Conservation (phyloP, 2,113 vertebrate genomes). For the Campylorhamphus procurvoides region DNA sequence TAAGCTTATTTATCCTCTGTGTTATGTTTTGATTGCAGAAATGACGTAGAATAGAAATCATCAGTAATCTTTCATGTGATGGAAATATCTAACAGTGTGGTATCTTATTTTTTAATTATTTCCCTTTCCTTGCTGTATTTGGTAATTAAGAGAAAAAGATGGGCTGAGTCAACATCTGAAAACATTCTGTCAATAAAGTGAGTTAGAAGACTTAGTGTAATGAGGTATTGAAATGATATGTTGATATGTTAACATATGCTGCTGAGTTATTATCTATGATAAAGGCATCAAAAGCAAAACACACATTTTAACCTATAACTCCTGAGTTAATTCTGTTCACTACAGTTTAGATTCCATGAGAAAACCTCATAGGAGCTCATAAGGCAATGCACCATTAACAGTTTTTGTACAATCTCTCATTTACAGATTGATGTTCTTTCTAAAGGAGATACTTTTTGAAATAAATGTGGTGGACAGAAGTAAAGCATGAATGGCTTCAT, state of each 20-base stretch:
- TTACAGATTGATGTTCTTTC: background rate
- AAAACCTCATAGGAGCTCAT: background rate
- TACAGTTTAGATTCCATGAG: background rate
- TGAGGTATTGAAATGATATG: background rate
- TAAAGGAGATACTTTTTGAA: background rate
- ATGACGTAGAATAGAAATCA: background rate
- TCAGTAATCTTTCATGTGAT: background rate
- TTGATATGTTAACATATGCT: background rate
- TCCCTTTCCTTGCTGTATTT: background rate
- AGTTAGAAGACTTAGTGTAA: background rate
- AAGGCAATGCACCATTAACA: background rate
- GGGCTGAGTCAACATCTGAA: background rate
- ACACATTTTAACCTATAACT: background rate
- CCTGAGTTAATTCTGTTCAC: background rate
- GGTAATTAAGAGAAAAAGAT: background rate
- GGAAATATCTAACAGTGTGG: background rate
- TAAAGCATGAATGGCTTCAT: background rate
- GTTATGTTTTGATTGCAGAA: background rate
- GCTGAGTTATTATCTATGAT: background rate
- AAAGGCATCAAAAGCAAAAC: background rate
- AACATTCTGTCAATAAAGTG: background rate
- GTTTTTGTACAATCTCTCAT: background rate
- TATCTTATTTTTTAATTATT: background rate
- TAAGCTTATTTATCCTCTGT: background rate
- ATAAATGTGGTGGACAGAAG: background rate